Evolutionary conservation across 1,140 invertebrate species (phyloP), one percentile per base, ranked within the genome.

Genomic region (Scaptomyza graminum): DNA sequence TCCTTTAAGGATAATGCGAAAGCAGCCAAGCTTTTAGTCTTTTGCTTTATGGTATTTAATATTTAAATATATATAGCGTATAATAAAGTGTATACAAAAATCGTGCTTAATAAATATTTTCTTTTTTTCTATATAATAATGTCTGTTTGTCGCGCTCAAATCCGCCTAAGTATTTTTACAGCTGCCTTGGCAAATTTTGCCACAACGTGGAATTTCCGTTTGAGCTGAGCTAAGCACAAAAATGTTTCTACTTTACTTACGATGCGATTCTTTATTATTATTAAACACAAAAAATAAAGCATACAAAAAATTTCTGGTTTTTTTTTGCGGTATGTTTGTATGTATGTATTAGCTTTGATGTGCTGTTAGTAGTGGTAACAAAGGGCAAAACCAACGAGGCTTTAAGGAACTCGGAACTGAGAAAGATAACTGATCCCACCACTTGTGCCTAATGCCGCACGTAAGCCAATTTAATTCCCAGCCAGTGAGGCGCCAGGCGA

Each of bases 171-270:
- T 83, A 88, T 88, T 88, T 79, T 67, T 60, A 67, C 73, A 65
- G 73, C 65, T 75, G 52, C 37, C 64, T 71, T 77, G 69, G 59
- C 66, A 71, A 70, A 74, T 69, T 62, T 64, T 77, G 64, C 73
- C 81, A 76, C 82, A 77, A 77, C 82, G 74, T 77, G 57, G 61
- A 83, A 71, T 88, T 88, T 88, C 83, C 83, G 84, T 88, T 88
- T 89, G 68, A 79, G 83, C 83, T 88, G 83, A 88, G 79, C 83
- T 88, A 88, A 88, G 83, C 83, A 79, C 62, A 88, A 88, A 76
- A 82, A 88, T 88, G 78, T 88, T 79, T 88, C 75, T 67, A 87
- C 83, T 88, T 82, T 79, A 73, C 80, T 83, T 79, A 83, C 73
- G 69, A 65, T 56, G 74, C 82, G 71, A 67, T 76, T 72, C 66